These are phyloP conservation scores for Podarcis raffonei DNA, from an alignment of 2,113 vertebrate species.

Conservation along the genomic window DNA sequence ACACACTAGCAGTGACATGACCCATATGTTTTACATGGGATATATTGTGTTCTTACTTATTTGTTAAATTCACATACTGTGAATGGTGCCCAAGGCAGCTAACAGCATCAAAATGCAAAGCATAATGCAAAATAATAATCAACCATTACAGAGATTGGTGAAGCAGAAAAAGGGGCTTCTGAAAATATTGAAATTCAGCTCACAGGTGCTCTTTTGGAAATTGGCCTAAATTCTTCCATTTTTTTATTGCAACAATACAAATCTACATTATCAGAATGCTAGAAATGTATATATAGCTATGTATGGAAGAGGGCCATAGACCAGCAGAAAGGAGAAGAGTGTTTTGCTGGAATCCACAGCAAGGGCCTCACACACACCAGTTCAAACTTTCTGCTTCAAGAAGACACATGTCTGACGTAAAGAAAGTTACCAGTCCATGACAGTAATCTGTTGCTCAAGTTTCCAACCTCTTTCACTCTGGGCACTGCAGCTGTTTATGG, in stretches of 20 bases:
- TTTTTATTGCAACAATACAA: neutral
- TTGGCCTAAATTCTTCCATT: neutral
- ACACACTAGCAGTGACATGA: neutral
- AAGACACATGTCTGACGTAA: neutral
- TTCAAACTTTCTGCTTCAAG: neutral
- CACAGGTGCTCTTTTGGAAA: neutral
- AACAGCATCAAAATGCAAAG: neutral
- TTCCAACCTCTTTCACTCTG: neutral
- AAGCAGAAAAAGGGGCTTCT: too few species aligned
- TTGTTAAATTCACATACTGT: neutral
- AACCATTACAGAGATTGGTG: neutral
- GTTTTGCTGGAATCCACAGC: neutral
- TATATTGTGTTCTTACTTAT: neutral
- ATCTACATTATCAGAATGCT: neutral
- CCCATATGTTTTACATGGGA: neutral
- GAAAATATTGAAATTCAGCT: too few species aligned
- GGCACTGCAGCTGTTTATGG: rapidly evolving
- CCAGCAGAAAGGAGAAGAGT: neutral
- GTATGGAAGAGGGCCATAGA: neutral
- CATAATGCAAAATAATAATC: neutral
- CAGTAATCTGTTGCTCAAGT: neutral
- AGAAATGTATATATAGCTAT: neutral
- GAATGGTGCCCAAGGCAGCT: neutral
- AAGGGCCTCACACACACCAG: neutral
- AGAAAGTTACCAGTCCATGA: neutral